Evolutionary conservation across 2,113 vertebrate species (phyloP).

Genomic region (Leptocoma aspasia): DNA sequence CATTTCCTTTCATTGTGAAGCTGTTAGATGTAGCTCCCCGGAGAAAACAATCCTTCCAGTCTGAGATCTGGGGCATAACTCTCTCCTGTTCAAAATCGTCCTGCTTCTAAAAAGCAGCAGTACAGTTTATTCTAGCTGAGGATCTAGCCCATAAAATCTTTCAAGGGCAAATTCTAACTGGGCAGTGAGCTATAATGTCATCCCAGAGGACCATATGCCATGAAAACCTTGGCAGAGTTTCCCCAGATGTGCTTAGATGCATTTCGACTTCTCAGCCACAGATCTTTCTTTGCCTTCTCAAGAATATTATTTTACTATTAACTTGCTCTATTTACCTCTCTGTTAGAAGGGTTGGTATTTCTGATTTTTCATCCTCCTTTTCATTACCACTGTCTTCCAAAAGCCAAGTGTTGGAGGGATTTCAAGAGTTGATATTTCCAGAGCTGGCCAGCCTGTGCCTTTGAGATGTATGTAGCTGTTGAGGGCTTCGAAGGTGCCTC

Average conservation of each 20-base stretch:
- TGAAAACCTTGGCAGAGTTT: background rate
- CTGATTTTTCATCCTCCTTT: background rate
- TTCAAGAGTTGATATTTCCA: background rate
- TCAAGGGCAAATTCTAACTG: background rate
- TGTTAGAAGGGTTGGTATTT: background rate
- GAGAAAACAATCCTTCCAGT: background rate
- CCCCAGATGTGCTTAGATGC: background rate
- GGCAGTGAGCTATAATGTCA: background rate
- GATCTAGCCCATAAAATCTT: background rate
- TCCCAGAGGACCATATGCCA: background rate
- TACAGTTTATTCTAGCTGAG: background rate
- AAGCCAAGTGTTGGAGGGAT: background rate
- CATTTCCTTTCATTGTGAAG: background rate
- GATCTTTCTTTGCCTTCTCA: background rate
- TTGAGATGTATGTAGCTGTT: background rate
- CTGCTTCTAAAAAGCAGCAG: background rate
- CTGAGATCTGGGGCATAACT: background rate
- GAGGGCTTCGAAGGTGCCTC: background rate
- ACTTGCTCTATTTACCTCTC: background rate
- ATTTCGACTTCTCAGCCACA: background rate
- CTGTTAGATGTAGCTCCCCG: background rate
- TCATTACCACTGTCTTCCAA: background rate
- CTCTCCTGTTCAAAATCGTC: background rate
- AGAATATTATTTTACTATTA: background rate
- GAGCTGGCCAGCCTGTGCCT: background rate